Evolutionary conservation across 2,888 invertebrate species (phyloP).

Genomic region (Helicoverpa assulta): DNA sequence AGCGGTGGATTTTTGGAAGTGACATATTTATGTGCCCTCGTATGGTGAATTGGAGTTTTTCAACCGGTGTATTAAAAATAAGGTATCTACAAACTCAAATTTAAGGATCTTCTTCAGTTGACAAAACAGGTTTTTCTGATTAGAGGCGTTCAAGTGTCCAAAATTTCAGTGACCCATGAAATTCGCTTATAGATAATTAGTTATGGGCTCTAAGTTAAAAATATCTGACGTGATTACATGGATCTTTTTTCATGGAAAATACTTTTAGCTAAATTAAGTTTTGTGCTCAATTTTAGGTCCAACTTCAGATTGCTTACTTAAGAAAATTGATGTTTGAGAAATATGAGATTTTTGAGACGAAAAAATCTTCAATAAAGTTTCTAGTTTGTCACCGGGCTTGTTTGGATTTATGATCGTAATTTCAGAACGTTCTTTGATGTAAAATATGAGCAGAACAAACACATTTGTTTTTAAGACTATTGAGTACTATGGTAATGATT

Average conservation of each 20-base stretch:
- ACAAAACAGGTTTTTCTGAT: slow-evolving; percentile 38
- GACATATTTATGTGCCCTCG: slow-evolving; percentile 42
- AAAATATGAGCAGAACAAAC: slow-evolving; percentile 11
- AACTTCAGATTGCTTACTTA: slow-evolving; percentile 38
- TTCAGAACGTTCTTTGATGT: slow-evolving; percentile 22
- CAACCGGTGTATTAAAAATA: slow-evolving; percentile 35
- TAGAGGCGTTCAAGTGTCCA: slow-evolving; percentile 54
- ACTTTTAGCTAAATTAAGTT: slow-evolving; percentile 36
- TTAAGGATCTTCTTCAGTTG: slow-evolving; percentile 25
- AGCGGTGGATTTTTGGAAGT: slow-evolving; percentile 53
- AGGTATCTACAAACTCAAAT: slow-evolving; percentile 34
- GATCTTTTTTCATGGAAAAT: slow-evolving; percentile 38
- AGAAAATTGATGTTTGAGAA: slow-evolving; percentile 39
- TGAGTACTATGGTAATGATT: background rate
- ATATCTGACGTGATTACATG: slow-evolving; percentile 34
- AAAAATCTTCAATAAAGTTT: slow-evolving; percentile 37
- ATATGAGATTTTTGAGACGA: slow-evolving; percentile 30
- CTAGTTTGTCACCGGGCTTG: slow-evolving; percentile 23
- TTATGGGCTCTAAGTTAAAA: slow-evolving; percentile 41
- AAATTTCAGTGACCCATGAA: slow-evolving; percentile 65
- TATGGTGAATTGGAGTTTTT: slow-evolving; percentile 29
- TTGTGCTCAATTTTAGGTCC: background rate
- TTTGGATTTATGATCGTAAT: slow-evolving; percentile 36
- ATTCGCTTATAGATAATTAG: slow-evolving; percentile 55
- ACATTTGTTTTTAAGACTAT: slow-evolving; percentile 14